Base-by-base conservation (phyloP, 2,797 vertebrate species). In the Schizothorax lantsangensis region DNA sequence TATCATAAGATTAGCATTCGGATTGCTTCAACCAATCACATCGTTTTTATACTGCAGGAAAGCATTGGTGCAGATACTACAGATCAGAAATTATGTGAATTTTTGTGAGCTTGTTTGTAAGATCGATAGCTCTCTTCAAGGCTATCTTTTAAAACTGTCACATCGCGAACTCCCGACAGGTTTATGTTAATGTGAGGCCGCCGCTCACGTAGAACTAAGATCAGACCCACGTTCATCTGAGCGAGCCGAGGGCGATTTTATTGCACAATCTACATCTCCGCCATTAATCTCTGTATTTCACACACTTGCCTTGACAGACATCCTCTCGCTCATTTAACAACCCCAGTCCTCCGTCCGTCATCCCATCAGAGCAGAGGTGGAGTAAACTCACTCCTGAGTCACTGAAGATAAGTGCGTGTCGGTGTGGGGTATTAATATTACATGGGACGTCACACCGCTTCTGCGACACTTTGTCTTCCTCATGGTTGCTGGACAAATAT, bases 221-320 rank as follows among this genome's bases (percentile, higher is more conserved):
- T 73, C 52, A 73, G 68, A 49, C 12, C 14, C 21, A 14, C 26
- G 75, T 36, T 80, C 64, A 59, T 59, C 49, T 72, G 66, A 85
- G 64, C 14, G 17, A 85, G 49, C 47, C 52, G 36, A 85, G 19
- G 66, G 75, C 26, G 40, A 71, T 85, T 85, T 69, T 79, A 85
- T 79, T 84, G 82, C 83, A 40, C 84, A 74, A 62, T 38, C 52
- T 69, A 75, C 83, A 81, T 88, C 72, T 88, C 89, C 82, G 89
- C 88, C 90, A 94, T 93, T 92, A 87, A 88, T 87, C 79, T 83
- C 83, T 52, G 80, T 54, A 83, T 85, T 86, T 84, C 64, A 75
- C 74, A 85, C 82, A 77, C 88, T 88, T 72, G 64, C 84, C 74
- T 64, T 81, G 33, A 71, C 43, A 81, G 78, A 85, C 86, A 73